phyloP scores from a whole-genome alignment of 2,797 vertebrate species.

The Hemibagrus guttatus region DNA sequence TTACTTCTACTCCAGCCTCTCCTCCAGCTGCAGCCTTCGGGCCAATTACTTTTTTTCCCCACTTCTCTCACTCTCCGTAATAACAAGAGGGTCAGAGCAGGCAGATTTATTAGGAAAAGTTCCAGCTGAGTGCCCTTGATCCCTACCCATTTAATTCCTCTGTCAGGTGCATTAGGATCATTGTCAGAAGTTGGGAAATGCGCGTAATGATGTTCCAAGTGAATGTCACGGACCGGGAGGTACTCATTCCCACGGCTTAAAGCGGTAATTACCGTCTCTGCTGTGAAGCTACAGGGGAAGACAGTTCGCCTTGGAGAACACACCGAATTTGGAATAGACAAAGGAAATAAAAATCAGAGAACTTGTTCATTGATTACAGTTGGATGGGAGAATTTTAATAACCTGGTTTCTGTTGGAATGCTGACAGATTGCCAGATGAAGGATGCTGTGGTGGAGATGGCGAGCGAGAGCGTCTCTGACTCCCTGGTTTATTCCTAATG shows the following conservation, averaged over 20 bases:
- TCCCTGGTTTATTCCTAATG: conserved; percentile 18
- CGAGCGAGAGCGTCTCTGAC: background rate
- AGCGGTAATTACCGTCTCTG: conserved; percentile 41
- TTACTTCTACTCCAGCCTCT: background rate
- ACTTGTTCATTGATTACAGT: conserved; percentile 49
- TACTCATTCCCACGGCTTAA: conserved; percentile 43
- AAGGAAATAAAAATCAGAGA: conserved; percentile 22
- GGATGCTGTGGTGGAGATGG: background rate
- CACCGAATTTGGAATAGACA: conserved; percentile 9
- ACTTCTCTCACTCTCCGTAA: conserved; percentile 42
- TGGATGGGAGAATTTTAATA: conserved; percentile 34
- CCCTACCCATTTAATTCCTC: conserved; percentile 57
- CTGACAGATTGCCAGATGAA: conserved; percentile 40
- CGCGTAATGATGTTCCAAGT: conserved; percentile 44
- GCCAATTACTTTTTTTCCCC: conserved; percentile 38
- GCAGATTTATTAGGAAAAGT: conserved; percentile 54
- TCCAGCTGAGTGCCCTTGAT: conserved; percentile 48
- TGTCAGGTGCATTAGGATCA: conserved; percentile 56
- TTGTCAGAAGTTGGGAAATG: conserved; percentile 51
- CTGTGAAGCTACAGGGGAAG: conserved; percentile 34
- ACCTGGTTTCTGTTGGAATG: conserved; percentile 21
- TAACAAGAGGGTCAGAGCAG: conserved; percentile 46
- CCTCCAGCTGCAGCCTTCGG: conserved; percentile 19
- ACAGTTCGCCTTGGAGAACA: conserved; percentile 15
- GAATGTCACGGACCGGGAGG: conserved; percentile 44